Evolutionary conservation across 1,140 invertebrate genomes (phyloP), one percentile per base, ranked within the genome.

Genomic region (Mizuhopecten yessoensis): DNA sequence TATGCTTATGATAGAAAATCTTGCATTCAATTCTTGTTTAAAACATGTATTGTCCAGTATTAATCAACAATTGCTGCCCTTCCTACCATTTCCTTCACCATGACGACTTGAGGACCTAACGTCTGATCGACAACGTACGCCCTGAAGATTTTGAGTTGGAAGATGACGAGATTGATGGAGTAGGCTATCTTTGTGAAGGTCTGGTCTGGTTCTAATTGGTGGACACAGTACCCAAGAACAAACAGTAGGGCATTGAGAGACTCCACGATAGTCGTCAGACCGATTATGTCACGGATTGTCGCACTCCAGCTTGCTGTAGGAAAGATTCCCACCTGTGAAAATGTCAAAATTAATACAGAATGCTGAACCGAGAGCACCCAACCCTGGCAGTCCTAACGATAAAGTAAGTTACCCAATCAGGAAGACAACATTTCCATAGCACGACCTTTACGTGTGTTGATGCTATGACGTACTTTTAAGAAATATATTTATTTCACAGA

Each of bases 101-200:
- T 75, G n/a, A 75, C 57, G 23, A 75, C 57, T 17, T 75, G 57
- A 9, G 57, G 57, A 5, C 57, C 57, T n/a, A 75, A 13, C 1
- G 57, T 75, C n/a, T 75, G 57, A 75, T 75, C 57, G 23, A 75
- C 57, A 9, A 75, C 29, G 57, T 75, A 75, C 23, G 57, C 57
- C 57, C 11, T 75, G 57, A 75, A 75, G 1, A 75, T 75, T 75
- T 75, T 75, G 23, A 75, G 57, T 29, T 75, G 57, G n/a, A 75
- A 75, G 23, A 75, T 75, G 57, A 75, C 57, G 23, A 75, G 57
- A 29, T 75, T 75, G 57, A 75, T 75, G 1, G 57, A 75, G 23
- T 75, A 75, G n/a, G 57, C 57, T n/a, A 75, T 75, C 23, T 75
- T 75, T 75, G 57, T 75, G 23, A 75, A 75, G 57, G 57, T 75